Evolutionary conservation across 2,113 vertebrate genomes (phyloP).

Genomic region (Tupaia tana): DNA sequence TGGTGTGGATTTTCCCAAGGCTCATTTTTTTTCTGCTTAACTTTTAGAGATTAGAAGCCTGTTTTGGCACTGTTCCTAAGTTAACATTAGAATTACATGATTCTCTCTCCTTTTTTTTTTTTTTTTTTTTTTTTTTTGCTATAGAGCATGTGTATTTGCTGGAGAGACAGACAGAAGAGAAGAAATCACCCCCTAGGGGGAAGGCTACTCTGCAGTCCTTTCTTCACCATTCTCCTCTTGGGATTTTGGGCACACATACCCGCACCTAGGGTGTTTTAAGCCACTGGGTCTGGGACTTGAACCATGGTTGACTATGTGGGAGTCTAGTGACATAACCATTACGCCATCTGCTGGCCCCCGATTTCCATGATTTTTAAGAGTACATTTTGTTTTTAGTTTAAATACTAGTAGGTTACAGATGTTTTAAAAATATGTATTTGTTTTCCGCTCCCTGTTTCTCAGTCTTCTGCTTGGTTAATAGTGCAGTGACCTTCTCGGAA

Average conservation of each 20-base stretch:
- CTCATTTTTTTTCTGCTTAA: not conserved
- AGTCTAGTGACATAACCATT: no score
- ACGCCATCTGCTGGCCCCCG: no score
- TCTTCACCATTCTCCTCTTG: no score
- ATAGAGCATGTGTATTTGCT: no score
- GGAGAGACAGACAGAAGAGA: no score
- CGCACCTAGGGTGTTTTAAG: no score
- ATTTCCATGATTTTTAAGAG: not conserved
- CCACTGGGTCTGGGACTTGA: no score
- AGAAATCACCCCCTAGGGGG: no score
- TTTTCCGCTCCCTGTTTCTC: not conserved
- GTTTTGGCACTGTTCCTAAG: constrained; percentile 60
- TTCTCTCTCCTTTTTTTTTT: not conserved
- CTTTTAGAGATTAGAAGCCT: not conserved
- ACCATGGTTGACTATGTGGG: no score
- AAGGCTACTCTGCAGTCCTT: no score
- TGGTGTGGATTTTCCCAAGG: not conserved
- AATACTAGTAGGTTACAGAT: not conserved
- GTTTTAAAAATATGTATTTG: not conserved
- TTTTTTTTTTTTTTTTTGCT: not conserved
- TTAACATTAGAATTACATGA: constrained; percentile 64
- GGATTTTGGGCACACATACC: no score
- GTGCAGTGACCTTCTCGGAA: not conserved
- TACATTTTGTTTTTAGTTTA: constrained; percentile 12
- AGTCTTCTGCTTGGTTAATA: not conserved